phyloP scores from a whole-genome alignment of 2,797 vertebrate species.

The Champsocephalus esox region DNA sequence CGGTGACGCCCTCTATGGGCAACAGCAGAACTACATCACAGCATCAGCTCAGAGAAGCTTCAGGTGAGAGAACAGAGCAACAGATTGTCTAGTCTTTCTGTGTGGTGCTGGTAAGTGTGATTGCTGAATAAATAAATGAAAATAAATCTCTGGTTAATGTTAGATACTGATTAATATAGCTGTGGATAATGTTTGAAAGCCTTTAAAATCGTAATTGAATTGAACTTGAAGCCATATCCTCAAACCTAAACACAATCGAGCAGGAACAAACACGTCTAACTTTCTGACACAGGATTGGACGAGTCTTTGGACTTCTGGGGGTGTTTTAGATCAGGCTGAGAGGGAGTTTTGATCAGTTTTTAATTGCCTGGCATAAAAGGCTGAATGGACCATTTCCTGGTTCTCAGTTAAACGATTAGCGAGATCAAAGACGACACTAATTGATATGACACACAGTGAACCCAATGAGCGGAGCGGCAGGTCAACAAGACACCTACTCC shows the following conservation, averaged over 20 bases:
- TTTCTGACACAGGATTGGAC: conserved; percentile 28
- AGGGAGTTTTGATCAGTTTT: conserved; percentile 73
- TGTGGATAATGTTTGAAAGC: conserved; percentile 46
- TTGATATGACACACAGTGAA: conserved; percentile 72
- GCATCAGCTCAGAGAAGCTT: background rate
- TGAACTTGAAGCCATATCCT: conserved; percentile 27
- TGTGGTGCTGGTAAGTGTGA: conserved; percentile 45
- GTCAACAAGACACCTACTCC: conserved; percentile 68
- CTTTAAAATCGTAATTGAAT: conserved; percentile 15
- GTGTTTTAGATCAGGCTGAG: conserved; percentile 54
- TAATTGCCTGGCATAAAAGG: conserved; percentile 67
- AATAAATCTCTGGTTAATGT: conserved; percentile 16
- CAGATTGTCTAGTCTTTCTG: conserved; percentile 29
- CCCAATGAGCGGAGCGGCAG: conserved; percentile 58
- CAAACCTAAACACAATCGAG: conserved; percentile 40
- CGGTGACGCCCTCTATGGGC: conserved; percentile 64
- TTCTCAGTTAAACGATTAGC: conserved; percentile 74
- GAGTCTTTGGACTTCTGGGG: conserved; percentile 39
- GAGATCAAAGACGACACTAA: conserved; percentile 79
- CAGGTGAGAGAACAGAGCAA: conserved; percentile 27
- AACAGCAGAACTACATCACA: conserved; percentile 12
- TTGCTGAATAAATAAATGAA: conserved; percentile 50
- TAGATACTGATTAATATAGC: conserved; percentile 35
- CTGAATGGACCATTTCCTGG: conserved; percentile 71
- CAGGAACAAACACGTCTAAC: conserved; percentile 34